Conservation (phyloP, 2,113 vertebrate genomes). For the Atherinomorus stipes region DNA sequence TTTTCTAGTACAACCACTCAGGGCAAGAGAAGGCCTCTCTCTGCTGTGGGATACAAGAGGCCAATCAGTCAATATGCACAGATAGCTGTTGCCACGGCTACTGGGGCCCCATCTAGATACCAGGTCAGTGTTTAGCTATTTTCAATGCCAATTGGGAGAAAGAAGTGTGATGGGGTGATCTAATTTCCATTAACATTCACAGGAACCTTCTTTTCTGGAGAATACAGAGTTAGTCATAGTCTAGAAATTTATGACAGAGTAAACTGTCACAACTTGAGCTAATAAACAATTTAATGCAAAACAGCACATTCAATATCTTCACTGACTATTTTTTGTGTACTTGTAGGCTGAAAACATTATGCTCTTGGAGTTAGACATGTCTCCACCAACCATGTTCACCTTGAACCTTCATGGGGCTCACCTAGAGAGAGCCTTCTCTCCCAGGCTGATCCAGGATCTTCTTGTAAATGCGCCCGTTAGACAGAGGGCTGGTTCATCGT, state of each 20-base stretch:
- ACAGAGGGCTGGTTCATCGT: constrained; percentile 80
- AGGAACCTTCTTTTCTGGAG: constrained; percentile 4
- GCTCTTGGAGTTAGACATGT: constrained; percentile 94
- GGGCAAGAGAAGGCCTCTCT: constrained; percentile 89
- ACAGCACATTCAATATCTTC: not conserved
- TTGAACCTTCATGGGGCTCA: constrained; percentile 85
- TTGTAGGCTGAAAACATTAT: constrained; percentile 94
- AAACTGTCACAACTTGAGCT: constrained; percentile 1
- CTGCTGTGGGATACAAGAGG: constrained; percentile 94
- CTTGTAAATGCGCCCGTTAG: constrained; percentile 69
- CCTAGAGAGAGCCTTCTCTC: constrained; percentile 77
- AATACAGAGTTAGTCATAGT: constrained; percentile 19
- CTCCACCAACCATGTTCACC: constrained; percentile 85
- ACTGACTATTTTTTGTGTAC: not conserved
- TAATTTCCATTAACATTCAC: constrained; percentile 12
- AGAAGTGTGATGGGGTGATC: constrained; percentile 5
- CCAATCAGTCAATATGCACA: constrained; percentile 95
- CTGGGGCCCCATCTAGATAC: constrained; percentile 90
- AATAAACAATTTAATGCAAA: not conserved
- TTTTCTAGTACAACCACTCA: constrained; percentile 77
- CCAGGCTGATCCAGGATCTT: constrained; percentile 52
- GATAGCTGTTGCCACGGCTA: constrained; percentile 87
- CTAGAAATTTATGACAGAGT: constrained; percentile 42
- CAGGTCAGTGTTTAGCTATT: constrained; percentile 82
- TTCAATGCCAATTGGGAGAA: constrained; percentile 9